phyloP scores from a whole-genome alignment of 2,113 vertebrate genomes.

The Vombatus ursinus region DNA sequence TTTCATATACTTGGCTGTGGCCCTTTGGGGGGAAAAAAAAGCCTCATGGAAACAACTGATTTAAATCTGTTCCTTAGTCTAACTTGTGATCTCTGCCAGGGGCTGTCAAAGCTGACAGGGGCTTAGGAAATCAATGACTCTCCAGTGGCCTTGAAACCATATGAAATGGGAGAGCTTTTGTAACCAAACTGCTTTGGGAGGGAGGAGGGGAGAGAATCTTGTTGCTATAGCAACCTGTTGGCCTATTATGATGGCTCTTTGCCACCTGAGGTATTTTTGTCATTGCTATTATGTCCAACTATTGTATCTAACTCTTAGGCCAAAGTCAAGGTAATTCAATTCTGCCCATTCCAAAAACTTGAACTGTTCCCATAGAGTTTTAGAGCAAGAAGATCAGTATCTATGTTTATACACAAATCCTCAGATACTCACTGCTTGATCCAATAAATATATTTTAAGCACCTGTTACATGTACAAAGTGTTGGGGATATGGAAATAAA shows the following conservation, averaged over 20 bases:
- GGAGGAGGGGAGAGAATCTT: neutral
- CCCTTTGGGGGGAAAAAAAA: neutral
- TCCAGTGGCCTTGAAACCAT: neutral
- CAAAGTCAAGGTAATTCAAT: neutral
- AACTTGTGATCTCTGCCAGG: neutral
- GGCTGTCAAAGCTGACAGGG: neutral
- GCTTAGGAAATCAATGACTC: constrained; percentile 1
- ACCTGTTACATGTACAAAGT: neutral
- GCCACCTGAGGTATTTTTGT: neutral
- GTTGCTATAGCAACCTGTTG: neutral
- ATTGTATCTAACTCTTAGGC: neutral
- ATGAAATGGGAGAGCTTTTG: neutral
- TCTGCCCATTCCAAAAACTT: neutral
- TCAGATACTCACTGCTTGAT: neutral
- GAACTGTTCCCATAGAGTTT: neutral
- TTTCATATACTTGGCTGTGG: neutral
- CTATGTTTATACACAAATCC: neutral
- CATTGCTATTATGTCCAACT: constrained; percentile 1
- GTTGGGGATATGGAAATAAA: neutral
- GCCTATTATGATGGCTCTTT: constrained; percentile 1
- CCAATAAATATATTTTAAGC: neutral
- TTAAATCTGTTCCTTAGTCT: neutral
- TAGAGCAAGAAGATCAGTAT: neutral
- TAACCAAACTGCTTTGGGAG: neutral
- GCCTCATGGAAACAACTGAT: neutral